Conservation (phyloP, 1,140 invertebrate genomes). For the Patella vulgata region DNA sequence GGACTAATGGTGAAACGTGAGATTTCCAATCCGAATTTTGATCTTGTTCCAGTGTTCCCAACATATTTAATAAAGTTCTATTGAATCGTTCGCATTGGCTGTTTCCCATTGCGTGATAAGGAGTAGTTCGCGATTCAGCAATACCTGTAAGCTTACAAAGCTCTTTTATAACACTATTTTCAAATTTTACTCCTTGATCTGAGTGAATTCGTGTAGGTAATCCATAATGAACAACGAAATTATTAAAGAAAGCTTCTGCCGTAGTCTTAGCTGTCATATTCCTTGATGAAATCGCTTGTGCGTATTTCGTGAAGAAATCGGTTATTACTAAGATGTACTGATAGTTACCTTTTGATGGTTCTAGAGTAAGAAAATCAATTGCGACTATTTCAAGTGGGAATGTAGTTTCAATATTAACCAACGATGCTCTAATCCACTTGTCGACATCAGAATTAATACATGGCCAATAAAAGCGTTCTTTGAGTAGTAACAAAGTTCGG, state of each 20-base stretch:
- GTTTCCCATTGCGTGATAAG: constrained; percentile 9
- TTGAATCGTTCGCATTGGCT: constrained; percentile 11
- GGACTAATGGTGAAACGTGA: constrained; percentile 9
- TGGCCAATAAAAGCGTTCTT: constrained; percentile 24
- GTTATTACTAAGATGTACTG: constrained; percentile 18
- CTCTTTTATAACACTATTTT: constrained; percentile 13
- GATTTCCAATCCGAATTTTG: constrained; percentile 5
- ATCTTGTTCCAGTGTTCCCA: constrained; percentile 2
- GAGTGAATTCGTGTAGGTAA: constrained; percentile 17
- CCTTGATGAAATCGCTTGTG: constrained; percentile 10
- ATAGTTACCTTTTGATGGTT: constrained; percentile 20
- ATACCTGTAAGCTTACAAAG: not conserved
- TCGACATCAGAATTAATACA: constrained; percentile 15
- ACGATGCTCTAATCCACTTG: constrained; percentile 1
- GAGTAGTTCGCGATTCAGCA: not conserved
- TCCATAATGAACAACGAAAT: constrained; percentile 30
- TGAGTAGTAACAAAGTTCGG: constrained; percentile 6
- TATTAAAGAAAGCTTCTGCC: constrained; percentile 26
- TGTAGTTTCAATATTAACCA: not conserved
- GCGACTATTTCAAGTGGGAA: constrained; percentile 15
- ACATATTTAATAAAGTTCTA: constrained; percentile 5
- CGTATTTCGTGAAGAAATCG: constrained; percentile 25
- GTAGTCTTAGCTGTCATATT: constrained; percentile 25
- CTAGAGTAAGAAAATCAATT: constrained; percentile 25
- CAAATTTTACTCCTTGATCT: constrained; percentile 33